Conservation (phyloP, 2,797 vertebrate genomes). For the Adelosebastes latens region DNA sequence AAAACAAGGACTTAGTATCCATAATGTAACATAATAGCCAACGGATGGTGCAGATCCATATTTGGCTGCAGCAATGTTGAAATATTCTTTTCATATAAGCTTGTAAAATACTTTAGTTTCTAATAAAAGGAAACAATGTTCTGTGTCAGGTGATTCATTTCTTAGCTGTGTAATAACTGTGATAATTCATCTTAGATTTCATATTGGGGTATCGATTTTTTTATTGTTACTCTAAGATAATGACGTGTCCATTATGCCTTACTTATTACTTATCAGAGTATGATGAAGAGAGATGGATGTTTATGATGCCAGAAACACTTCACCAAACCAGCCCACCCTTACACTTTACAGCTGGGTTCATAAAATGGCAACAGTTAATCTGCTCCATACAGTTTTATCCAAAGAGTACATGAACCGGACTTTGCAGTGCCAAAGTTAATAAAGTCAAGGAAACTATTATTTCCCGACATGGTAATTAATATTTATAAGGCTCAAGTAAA, state of each 20-base stretch:
- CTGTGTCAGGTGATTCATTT: neutral
- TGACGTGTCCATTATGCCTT: neutral
- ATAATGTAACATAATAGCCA: neutral
- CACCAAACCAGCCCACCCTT: neutral
- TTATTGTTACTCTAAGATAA: neutral
- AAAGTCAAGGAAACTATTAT: slow-evolving; percentile 32
- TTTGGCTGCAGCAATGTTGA: neutral
- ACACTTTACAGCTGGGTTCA: slow-evolving; percentile 11
- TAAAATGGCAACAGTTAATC: slow-evolving; percentile 24
- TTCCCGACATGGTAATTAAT: slow-evolving; percentile 43
- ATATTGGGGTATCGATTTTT: neutral
- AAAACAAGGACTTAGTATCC: neutral
- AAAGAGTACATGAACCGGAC: slow-evolving; percentile 18
- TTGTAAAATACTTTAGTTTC: neutral
- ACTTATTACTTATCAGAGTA: neutral
- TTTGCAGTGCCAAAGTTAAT: slow-evolving; percentile 50
- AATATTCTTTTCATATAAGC: neutral
- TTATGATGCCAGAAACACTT: slow-evolving; percentile 11
- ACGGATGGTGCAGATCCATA: neutral
- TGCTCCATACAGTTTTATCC: slow-evolving; percentile 14
- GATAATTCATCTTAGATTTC: neutral
- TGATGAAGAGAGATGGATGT: neutral
- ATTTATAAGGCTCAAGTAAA: slow-evolving; percentile 48
- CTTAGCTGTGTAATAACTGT: neutral
- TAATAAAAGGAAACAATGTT: neutral